Evolutionary conservation across 2,113 vertebrate species (phyloP), one percentile per base, ranked within the genome.

Genomic region (Oceanodroma tethys): DNA sequence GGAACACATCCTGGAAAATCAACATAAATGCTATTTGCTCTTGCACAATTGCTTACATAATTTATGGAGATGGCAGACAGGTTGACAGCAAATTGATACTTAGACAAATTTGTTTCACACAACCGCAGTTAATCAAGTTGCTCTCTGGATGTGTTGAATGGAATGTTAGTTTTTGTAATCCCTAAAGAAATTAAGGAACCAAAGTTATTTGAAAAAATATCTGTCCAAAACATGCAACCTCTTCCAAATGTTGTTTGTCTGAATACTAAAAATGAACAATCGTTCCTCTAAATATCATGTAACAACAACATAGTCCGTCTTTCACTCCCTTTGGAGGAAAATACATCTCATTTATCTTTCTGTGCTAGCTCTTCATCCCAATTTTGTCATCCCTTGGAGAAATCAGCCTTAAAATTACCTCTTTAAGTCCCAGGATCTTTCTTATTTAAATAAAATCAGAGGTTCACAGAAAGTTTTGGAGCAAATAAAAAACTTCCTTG

Each of bases 61-160:
- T 98, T 96, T 96, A 97, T 93, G 91, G 86, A 93, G 70, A 88
- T 70, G 84, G 88, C 36, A 95, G 81, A 47, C 43, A 88, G 73
- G 62, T 88, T 97, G 96, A 96, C 94, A 97, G 91, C 67, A 97
- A 96, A 97, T 96, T 97, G 95, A 96, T 97, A 85, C 48, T 87
- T 94, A 93, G 74, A 90, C 60, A 96, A 97, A 97, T 97, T 73
- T 92, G 34, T 83, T 97, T 95, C 86, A 92, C 26, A 60, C 81
- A 92, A 96, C 40, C 78, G 66, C 84, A 84, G 85, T 93, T 95
- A 98, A 96, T 93, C 48, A 95, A 97, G 70, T 65, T 95, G 78
- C 17, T 97, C 45, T 93, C 89, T 91, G 65, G 56, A 79, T 96
- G 47, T 87, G 45, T 93, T 96, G 93, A 95, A 88, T 52, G 59